These are phyloP conservation scores for Azorinus chamasolen DNA, from an alignment of 2,888 invertebrate species.

Conservation along the genomic window DNA sequence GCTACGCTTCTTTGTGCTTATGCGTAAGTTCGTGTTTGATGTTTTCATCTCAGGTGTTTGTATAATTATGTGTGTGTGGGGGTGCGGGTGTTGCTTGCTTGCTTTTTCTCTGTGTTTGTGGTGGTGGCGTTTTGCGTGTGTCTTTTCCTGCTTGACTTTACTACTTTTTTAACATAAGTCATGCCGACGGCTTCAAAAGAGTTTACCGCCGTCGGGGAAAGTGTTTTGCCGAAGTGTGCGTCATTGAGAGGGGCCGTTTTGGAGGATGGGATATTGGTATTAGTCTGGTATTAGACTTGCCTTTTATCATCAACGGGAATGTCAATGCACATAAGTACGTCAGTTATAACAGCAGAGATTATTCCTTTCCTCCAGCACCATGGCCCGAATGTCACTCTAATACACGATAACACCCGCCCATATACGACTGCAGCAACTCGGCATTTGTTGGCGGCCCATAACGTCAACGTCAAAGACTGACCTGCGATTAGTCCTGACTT, in stretches of 20 bases:
- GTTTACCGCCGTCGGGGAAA: slow-evolving; percentile 16
- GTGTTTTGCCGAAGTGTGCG: slow-evolving; percentile 5
- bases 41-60: no score
- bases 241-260: slow-evolving; percentile 18
- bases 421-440: background rate
- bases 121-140: no score
- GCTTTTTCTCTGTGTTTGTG: no score
- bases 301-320: slow-evolving; percentile 1
- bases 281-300: slow-evolving; percentile 16
- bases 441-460: slow-evolving; percentile 6
- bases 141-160: no score
- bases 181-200: slow-evolving; percentile 6
- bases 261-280: slow-evolving; percentile 1
- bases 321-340: slow-evolving; percentile 11
- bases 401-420: no score
- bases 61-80: no score
- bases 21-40: no score
- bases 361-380: no score
- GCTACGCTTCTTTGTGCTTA: no score
- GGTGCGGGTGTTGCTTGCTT: no score
- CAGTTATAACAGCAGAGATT: background rate
- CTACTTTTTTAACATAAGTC: slow-evolving; percentile 4
- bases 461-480: slow-evolving; percentile 16
- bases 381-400: no score
- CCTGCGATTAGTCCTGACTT: slow-evolving; percentile 10